Evolutionary conservation across 2,797 vertebrate species (phyloP).

Genomic region (Rousettus madagascariensis): DNA sequence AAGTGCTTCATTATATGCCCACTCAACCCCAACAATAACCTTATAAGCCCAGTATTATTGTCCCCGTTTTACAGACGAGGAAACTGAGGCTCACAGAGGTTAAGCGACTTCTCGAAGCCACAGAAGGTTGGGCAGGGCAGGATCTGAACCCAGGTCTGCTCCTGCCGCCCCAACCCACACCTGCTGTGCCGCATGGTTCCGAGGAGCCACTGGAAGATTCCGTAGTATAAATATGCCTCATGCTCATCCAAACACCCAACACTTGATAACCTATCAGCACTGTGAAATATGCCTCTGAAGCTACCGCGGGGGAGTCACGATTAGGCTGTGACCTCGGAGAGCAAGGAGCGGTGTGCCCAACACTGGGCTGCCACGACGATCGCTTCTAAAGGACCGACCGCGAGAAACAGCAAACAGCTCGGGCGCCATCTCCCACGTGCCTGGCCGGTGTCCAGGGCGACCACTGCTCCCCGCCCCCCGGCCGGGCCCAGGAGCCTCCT

Average conservation of each 20-base stretch:
- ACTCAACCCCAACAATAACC: background rate
- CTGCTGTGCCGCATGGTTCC: rapidly evolving
- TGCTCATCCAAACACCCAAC: background rate
- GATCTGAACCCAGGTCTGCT: background rate
- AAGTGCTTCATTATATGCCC: background rate
- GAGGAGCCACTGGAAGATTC: background rate
- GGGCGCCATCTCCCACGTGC: background rate
- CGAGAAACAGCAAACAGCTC: background rate
- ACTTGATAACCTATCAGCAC: background rate
- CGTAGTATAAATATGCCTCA: background rate
- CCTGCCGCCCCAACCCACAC: background rate
- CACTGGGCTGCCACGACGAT: background rate
- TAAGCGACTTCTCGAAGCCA: background rate
- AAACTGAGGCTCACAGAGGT: background rate
- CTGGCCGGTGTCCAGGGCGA: background rate
- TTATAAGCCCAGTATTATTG: background rate
- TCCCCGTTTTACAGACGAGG: background rate
- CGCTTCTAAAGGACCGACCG: background rate
- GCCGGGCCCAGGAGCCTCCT: background rate
- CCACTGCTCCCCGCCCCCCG: rapidly evolving
- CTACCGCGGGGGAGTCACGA: background rate
- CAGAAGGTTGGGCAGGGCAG: background rate
- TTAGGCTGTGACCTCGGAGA: background rate
- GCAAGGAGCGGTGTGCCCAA: background rate
- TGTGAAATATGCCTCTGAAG: background rate